Percentiles rank a stretch among this genome's conserved stretches.
These are phyloP conservation scores for Petromus typicus DNA, from an alignment of 2,113 vertebrate species.

Conservation along the genomic window DNA sequence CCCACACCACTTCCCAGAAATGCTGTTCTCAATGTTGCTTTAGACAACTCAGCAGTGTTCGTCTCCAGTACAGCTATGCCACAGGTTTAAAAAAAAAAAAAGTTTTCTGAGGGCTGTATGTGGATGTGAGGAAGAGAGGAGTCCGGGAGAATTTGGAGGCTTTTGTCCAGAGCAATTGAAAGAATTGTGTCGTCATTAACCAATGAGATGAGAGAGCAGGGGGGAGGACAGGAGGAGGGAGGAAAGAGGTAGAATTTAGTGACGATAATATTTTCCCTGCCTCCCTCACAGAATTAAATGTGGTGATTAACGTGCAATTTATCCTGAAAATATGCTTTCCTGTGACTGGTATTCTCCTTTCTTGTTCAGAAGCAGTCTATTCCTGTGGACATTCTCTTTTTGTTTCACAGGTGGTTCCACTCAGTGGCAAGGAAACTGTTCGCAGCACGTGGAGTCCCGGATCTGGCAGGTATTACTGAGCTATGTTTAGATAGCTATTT, in stretches of 20 bases:
- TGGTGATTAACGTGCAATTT: background rate
- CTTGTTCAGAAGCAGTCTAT: background rate
- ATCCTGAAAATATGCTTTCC: background rate
- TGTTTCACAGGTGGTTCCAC: background rate
- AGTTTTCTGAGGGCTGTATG: background rate
- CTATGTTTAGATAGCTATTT: conserved; percentile 61
- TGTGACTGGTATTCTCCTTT: background rate
- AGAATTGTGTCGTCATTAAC: conserved; percentile 1
- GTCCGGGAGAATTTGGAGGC: background rate
- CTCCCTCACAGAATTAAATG: background rate
- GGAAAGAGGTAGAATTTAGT: background rate
- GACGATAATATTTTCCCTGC: background rate
- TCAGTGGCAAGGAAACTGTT: background rate
- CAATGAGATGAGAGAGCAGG: background rate
- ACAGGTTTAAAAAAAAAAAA: background rate
- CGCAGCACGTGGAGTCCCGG: background rate
- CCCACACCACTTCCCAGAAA: too few relatives aligned
- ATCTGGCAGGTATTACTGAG: conserved; percentile 38
- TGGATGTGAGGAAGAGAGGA: background rate
- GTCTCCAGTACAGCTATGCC: background rate
- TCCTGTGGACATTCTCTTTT: background rate
- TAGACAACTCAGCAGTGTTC: too few relatives aligned
- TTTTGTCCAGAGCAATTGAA: background rate
- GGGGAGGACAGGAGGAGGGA: background rate
- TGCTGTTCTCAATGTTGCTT: too few relatives aligned